Conservation (phyloP, 2,113 vertebrate species). For the Etheostoma cragini region DNA sequence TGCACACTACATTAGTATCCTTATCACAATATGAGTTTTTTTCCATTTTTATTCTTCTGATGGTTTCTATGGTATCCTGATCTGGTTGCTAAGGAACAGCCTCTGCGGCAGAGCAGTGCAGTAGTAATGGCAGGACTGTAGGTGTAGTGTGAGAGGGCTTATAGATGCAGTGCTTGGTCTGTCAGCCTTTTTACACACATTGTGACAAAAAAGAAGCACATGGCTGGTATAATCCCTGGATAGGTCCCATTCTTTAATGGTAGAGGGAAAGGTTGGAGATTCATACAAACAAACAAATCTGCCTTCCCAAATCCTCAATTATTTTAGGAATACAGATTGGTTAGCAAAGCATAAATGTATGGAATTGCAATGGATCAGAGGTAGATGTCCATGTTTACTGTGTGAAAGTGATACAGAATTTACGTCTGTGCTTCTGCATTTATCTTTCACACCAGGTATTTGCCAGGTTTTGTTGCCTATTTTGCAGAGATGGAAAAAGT, state of each 20-base stretch:
- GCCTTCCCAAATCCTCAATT: slow-evolving; percentile 12
- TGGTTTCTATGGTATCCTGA: slow-evolving; percentile 89
- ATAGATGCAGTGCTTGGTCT: slow-evolving; percentile 54
- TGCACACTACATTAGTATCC: slow-evolving; percentile 62
- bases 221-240: slow-evolving; percentile 43
- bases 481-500: neutral
- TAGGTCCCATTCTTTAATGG: neutral
- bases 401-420: neutral
- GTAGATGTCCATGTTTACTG: neutral
- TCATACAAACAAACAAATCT: slow-evolving; percentile 42
- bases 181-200: slow-evolving; percentile 66
- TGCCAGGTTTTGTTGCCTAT: neutral
- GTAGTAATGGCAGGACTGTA: slow-evolving; percentile 82
- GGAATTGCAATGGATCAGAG: neutral
- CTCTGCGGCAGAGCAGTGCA: slow-evolving; percentile 85
- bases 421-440: neutral
- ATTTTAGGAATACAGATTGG: slow-evolving; percentile 36
- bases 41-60: slow-evolving; percentile 54
- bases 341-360: neutral
- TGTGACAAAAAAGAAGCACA: slow-evolving; percentile 51
- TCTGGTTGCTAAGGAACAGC: slow-evolving; percentile 94
- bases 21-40: slow-evolving; percentile 77
- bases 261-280: slow-evolving; percentile 24
- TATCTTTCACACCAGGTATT: neutral
- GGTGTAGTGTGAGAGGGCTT: slow-evolving; percentile 59